A percentile compares a stretch with the other conserved stretches of the same genome.
These are phyloP conservation scores for Cetoscarus ocellatus DNA, from an alignment of 2,797 vertebrate species.

Conservation along the genomic window DNA sequence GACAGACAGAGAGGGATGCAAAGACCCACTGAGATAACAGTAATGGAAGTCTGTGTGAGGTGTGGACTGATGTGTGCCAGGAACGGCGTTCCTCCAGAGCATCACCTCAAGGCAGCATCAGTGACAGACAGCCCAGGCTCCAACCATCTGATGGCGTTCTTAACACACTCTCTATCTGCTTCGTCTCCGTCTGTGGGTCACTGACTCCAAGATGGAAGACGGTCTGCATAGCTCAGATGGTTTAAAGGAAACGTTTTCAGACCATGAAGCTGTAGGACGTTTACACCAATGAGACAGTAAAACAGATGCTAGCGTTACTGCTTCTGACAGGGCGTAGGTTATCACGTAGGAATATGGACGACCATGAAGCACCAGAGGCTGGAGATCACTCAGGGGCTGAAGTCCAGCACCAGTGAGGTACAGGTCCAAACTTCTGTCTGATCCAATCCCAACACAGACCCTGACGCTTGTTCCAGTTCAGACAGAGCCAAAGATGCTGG, in stretches of 20 bases:
- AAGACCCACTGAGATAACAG: neutral
- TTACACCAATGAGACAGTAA: no score
- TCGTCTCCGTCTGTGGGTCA: slow-evolving; percentile 61
- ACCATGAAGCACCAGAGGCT: no score
- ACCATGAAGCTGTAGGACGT: no score
- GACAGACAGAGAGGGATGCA: slow-evolving; percentile 8
- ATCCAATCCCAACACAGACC: no score
- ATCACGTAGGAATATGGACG: no score
- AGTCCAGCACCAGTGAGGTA: no score
- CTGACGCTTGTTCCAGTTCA: no score
- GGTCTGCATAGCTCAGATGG: slow-evolving; percentile 22
- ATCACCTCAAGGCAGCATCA: slow-evolving; percentile 69
- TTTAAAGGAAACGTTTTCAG: neutral
- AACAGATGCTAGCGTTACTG: no score
- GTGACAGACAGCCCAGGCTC: slow-evolving; percentile 67
- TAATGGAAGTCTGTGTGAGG: slow-evolving; percentile 1
- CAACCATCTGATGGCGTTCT: slow-evolving; percentile 75
- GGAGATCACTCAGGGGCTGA: no score
- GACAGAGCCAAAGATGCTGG: no score
- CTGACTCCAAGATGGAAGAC: slow-evolving; percentile 55
- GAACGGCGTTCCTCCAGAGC: slow-evolving; percentile 65
- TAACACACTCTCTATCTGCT: slow-evolving; percentile 49
- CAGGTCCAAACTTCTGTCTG: no score
- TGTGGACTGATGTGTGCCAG: slow-evolving; percentile 82
- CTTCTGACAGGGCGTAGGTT: no score